Conservation (phyloP, 1,140 invertebrate species). For the Schlechtendalia chinensis region DNA sequence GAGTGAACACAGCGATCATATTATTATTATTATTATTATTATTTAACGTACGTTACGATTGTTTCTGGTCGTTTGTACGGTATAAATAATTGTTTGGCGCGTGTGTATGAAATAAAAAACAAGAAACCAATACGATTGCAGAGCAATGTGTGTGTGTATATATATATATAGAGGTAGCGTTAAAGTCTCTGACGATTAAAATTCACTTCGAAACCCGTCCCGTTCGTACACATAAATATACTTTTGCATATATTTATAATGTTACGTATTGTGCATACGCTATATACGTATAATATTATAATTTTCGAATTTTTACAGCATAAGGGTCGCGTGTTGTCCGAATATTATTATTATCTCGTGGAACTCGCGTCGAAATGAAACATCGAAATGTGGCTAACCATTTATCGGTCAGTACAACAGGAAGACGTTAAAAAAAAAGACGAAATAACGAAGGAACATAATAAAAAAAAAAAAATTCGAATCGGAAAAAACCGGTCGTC, state of each 20-base stretch:
- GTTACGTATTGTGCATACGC: background rate
- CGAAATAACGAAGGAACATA: background rate
- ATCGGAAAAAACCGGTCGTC: conserved; percentile 24
- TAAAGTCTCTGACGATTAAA: conserved; percentile 18
- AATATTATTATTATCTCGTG: background rate
- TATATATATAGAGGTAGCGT: background rate
- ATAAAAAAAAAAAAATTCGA: background rate
- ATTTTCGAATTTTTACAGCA: no score
- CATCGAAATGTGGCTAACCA: background rate
- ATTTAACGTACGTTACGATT: no score
- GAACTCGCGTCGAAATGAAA: background rate
- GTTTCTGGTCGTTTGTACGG: no score
- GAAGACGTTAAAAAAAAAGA: background rate
- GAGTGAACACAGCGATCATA: no score
- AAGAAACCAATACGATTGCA: background rate
- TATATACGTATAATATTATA: background rate
- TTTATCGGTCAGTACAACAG: background rate
- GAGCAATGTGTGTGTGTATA: no score
- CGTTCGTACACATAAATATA: background rate
- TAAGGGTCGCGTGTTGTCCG: no score
- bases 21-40: no score
- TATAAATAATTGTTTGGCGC: no score
- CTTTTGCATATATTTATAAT: background rate
- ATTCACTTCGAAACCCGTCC: background rate
- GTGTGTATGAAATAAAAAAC: no score